These are phyloP conservation scores for Casuarius casuarius DNA, from an alignment of 2,113 vertebrate genomes.

Conservation along the genomic window DNA sequence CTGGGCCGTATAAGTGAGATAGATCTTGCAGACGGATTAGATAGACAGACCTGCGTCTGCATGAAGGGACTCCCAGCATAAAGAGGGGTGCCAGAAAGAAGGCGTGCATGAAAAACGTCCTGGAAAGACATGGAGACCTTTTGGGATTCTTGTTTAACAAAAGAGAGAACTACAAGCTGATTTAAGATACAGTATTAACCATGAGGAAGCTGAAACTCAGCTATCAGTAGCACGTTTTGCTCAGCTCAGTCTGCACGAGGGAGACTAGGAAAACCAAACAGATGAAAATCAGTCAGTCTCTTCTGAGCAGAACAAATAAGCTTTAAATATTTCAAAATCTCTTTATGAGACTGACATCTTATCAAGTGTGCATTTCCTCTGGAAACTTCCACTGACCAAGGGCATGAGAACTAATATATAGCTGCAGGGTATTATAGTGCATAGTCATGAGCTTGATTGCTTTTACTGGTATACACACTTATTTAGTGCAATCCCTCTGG, in stretches of 20 bases:
- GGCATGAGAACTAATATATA: not conserved
- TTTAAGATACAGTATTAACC: not conserved
- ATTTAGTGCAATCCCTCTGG: not conserved
- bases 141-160: not conserved
- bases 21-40: not conserved
- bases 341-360: not conserved
- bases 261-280: not conserved
- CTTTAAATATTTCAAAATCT: not conserved
- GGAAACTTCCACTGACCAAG: not conserved
- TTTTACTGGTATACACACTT: not conserved
- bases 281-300: not conserved
- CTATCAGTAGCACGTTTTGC: not conserved
- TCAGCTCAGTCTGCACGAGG: fast-evolving
- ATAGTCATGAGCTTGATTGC: not conserved
- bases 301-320: not conserved
- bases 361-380: not conserved
- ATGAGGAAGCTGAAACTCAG: not conserved
- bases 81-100: not conserved
- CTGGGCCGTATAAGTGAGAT: not conserved
- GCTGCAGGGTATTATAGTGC: not conserved
- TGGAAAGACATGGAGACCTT: not conserved
- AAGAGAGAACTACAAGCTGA: not conserved
- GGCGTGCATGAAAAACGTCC: not conserved
- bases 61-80: not conserved
- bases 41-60: not conserved